Evolutionary conservation across 2,888 invertebrate species (phyloP), one percentile per base, ranked within the genome.

Genomic region (Conus canariensis): DNA sequence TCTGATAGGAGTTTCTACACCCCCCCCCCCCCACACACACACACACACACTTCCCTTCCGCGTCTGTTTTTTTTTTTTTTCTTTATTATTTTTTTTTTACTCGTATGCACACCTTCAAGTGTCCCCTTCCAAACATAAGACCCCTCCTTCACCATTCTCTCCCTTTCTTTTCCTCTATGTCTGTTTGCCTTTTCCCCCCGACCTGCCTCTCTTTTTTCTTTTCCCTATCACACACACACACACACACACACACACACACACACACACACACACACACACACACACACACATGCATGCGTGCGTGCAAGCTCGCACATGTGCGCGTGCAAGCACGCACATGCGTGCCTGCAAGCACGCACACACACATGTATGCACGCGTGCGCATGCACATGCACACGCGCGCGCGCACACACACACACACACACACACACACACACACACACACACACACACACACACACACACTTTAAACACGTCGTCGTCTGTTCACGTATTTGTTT

Each of bases 371-470:
- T 64, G 58, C 86, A 86, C 64, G 58, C 77, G 5, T 14, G 6
- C 45, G 2, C 45, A 56, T 30, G 30, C 30, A 60, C 60, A 60
- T 64, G 56, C 86, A 60, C 86, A 60, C 86, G 58, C 77, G 5
- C 82, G 10, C 45, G 3, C 45, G 10, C 82, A 82, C 82, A 30
- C 82, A 82, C 82, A 30, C 30, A 30, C 30, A 30, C 30, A 30
- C 30, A 30, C 30, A 30, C 86, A 86, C 86, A 86, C 60, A 86
- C 86, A 59, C 86, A 86, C 86, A 60, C 86, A 60, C 86, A 60
- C 77, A 7, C 82, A 56, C 45, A 19, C 45, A 56, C 82, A 82
- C 82, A 30, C 82, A 82, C 82, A 30, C 30, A 30, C 30, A 30
- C 30, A 30, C 30, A 30, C 30, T 1, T 19, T 22, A 22, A 14